Evolutionary conservation across 2,888 invertebrate species (phyloP), one percentile per base, ranked within the genome.

Genomic region (Acanthoscelides obtectus): DNA sequence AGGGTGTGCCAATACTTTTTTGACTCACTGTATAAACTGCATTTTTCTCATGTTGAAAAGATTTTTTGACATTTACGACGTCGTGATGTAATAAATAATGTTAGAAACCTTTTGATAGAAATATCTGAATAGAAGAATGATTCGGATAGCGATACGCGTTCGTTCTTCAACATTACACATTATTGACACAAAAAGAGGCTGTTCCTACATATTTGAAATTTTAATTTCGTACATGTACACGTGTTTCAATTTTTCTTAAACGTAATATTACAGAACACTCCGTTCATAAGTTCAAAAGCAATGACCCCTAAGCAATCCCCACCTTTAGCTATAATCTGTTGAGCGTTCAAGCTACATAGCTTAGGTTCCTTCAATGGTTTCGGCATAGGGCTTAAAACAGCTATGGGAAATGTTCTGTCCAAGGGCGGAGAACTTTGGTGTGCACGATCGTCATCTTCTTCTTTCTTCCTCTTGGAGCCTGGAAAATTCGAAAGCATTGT

Each of bases 311-410:
- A 73, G 70, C 79, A 82, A 74, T 78, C 72, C 81, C 81, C 82
- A 84, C 84, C 84, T 84, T 83, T 83, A 66, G 79, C 77, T 71
- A 81, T 76, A n/a, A 79, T 69, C 68, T 79, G 76, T 64, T 81
- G 79, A 8, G 77, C 77, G 6, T 78, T 77, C 20, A 73, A 73
- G 6, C 75, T 71, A 64, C 75, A 73, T 45, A 73, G 72, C 66
- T 77, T 77, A 5, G 79, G 72, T 64, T 76, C 76, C 17, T 72
- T 72, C 4, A 76, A 70, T 22, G 76, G 20, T 19, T 66, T 20
- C 17, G 64, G 71, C 72, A 75, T 69, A 20, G 76, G 71, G 17
- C 67, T 22, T 21, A 64, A 70, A 27, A 77, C 74, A 17, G 70
- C 68, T 67, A 72, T 68, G 65, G 75, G 71, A 66, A 77, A 81